Conservation (phyloP, 2,797 vertebrate species). For the Falco cherrug region DNA sequence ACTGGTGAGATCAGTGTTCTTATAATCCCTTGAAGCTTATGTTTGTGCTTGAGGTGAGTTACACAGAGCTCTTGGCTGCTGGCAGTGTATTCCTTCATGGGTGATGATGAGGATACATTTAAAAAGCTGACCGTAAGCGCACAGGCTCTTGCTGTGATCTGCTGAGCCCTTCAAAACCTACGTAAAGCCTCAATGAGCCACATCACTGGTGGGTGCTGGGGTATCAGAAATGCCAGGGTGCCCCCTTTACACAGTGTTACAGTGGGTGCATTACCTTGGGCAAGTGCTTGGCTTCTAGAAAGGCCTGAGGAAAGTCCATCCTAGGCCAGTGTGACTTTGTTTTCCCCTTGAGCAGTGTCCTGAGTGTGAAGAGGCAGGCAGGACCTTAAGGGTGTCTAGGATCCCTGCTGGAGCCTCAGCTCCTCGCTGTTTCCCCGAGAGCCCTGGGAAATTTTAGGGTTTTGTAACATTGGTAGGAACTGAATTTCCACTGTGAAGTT, state of each 20-base stretch:
- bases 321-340: neutral
- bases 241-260: accelerated
- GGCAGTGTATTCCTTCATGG: neutral
- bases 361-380: neutral
- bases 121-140: neutral
- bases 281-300: neutral
- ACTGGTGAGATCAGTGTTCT: neutral
- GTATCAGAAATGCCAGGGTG: neutral
- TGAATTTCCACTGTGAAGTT: neutral
- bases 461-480: neutral
- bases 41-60: neutral
- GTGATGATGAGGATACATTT: neutral
- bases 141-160: neutral
- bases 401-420: neutral
- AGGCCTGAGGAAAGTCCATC: neutral
- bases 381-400: neutral
- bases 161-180: neutral
- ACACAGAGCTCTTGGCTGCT: neutral
- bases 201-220: neutral
- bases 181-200: neutral
- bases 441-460: neutral
- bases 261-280: neutral
- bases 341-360: neutral
- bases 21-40: neutral
- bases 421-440: neutral